These are phyloP conservation scores for Zaprionus ghesquierei DNA, from an alignment of 1,140 invertebrate genomes.

Conservation along the genomic window DNA sequence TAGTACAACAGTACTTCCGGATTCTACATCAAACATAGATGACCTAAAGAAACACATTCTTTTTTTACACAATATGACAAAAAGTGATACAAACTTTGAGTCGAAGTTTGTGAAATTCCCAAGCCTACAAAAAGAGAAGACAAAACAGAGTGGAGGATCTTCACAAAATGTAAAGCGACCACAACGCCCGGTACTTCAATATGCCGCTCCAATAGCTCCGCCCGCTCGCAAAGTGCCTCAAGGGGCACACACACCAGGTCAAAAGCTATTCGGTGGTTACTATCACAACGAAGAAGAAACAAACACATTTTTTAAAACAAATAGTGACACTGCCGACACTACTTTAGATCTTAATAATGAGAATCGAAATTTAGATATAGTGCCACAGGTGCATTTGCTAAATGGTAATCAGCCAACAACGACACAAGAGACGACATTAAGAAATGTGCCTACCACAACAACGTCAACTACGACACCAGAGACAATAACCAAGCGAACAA, in stretches of 20 bases:
- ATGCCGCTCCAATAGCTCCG: constrained; percentile 69
- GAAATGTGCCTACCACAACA: constrained; percentile 13
- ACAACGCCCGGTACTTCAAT: constrained; percentile 62
- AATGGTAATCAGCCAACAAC: constrained; percentile 53
- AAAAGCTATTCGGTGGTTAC: constrained; percentile 62
- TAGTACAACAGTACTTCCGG: constrained; percentile 38
- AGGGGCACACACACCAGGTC: constrained; percentile 39
- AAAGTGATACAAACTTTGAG: constrained; percentile 77
- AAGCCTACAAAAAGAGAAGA: constrained; percentile 69
- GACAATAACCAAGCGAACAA: constrained; percentile 43
- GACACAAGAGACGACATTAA: constrained; percentile 15
- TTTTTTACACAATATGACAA: constrained; percentile 79
- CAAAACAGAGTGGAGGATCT: constrained; percentile 35
- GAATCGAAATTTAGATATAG: constrained; percentile 43
- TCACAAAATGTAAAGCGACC: constrained; percentile 49
- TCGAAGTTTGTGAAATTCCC: constrained; percentile 82
- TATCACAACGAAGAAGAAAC: constrained; percentile 59
- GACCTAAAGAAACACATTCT: constrained; percentile 81
- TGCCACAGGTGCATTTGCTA: constrained; percentile 70
- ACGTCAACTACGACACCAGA: constrained; percentile 28
- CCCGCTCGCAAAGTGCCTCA: constrained; percentile 57
- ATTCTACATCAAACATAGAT: constrained; percentile 70
- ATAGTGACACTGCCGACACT: constrained; percentile 12
- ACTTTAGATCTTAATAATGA: constrained; percentile 21
- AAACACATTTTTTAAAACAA: constrained; percentile 38